A percentile compares a stretch with the other conserved stretches of the same genome.
phyloP scores from a whole-genome alignment of 2,797 vertebrate species.

The Sebastolobus alascanus region DNA sequence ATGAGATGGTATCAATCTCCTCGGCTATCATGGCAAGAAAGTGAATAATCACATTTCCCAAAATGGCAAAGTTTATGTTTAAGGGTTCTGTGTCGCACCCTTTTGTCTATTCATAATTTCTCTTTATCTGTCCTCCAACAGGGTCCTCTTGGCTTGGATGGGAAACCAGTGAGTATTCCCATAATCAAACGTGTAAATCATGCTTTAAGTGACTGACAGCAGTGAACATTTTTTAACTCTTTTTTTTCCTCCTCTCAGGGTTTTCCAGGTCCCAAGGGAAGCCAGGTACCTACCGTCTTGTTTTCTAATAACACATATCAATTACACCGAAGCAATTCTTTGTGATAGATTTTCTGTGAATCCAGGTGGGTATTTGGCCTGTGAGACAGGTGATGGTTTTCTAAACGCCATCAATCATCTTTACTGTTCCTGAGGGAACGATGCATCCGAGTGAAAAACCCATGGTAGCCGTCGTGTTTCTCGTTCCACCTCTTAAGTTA shows the following conservation, averaged over 20 bases:
- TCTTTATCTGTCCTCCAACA: conserved; percentile 70
- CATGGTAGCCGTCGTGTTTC: conserved; percentile 56
- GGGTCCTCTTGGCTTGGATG: conserved; percentile 97
- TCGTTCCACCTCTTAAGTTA: conserved; percentile 64
- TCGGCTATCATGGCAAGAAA: not conserved
- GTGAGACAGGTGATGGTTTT: conserved; percentile 43
- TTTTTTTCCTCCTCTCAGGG: conserved; percentile 73
- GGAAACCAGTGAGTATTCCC: conserved; percentile 92
- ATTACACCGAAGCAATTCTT: conserved; percentile 22
- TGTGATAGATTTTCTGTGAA: conserved; percentile 9
- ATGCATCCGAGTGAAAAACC: conserved; percentile 7
- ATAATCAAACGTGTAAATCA: not conserved
- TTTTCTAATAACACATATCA: conserved; percentile 29
- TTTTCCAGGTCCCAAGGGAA: conserved; percentile 84
- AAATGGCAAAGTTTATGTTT: not conserved
- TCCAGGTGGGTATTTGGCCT: conserved; percentile 44
- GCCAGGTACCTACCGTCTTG: conserved; percentile 74
- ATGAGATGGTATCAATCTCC: not conserved
- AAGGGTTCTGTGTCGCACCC: conserved; percentile 16
- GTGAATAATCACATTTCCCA: conserved; percentile 4
- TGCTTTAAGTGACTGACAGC: not conserved
- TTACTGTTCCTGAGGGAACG: conserved; percentile 44
- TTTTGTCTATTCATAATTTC: conserved; percentile 27
- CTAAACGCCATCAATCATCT: conserved; percentile 54
- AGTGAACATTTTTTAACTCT: conserved; percentile 5